A percentile compares a stretch with the other conserved stretches of the same genome.
Conservation (phyloP, 1,140 invertebrate genomes). For the Aphelinus atriplicis region DNA sequence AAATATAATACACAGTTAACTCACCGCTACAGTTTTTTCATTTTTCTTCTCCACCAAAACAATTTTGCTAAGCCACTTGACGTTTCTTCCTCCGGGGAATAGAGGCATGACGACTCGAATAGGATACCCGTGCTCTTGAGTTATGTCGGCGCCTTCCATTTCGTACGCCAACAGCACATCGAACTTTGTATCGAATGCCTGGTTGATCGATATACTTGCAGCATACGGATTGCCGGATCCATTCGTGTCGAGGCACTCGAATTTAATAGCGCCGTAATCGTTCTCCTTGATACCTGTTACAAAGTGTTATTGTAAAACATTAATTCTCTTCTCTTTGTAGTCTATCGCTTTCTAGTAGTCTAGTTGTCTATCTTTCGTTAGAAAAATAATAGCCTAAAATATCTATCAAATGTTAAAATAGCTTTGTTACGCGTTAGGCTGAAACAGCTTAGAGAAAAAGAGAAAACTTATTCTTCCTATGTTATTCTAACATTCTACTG, state of each 20-base stretch:
- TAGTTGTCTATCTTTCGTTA: not conserved
- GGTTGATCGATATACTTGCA: not conserved
- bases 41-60: not conserved
- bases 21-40: not conserved
- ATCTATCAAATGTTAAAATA: too few species aligned
- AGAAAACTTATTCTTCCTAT: too few species aligned
- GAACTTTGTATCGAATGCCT: not conserved
- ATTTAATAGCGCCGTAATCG: not conserved
- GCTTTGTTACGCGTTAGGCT: too few species aligned
- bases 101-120: not conserved
- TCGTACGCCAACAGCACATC: conserved; percentile 10
- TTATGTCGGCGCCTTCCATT: conserved; percentile 4
- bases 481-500: too few species aligned
- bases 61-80: conserved; percentile 20
- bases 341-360: too few species aligned
- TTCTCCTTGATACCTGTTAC: not conserved
- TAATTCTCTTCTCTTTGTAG: not conserved
- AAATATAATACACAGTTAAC: not conserved
- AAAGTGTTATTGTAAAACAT: not conserved
- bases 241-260: conserved; percentile 6
- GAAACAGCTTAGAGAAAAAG: too few species aligned
- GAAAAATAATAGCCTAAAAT: not conserved
- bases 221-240: not conserved
- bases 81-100: not conserved
- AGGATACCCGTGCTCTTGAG: conserved; percentile 17